These are phyloP conservation scores for Steinernema khuongi DNA, from an alignment of 1,140 invertebrate genomes.

Conservation along the genomic window DNA sequence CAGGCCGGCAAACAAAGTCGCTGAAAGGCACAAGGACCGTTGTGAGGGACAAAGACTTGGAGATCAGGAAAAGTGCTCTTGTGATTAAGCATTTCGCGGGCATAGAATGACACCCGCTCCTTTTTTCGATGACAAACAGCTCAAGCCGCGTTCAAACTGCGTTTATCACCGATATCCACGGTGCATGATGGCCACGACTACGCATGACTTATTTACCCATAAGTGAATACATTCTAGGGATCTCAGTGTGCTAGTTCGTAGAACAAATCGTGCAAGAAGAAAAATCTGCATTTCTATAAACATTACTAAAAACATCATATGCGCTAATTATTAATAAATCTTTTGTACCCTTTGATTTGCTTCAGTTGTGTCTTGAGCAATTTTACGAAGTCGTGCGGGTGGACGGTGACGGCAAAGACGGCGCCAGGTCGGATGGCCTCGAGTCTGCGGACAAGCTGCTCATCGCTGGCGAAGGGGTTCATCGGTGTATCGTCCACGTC, in stretches of 20 bases:
- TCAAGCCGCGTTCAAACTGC: too few relatives aligned
- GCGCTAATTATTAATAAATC: not conserved
- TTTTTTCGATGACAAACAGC: not conserved
- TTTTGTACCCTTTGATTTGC: not conserved
- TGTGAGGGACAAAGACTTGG: not conserved
- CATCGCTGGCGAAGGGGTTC: not conserved
- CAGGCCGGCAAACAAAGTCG: not conserved
- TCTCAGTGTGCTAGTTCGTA: too few relatives aligned
- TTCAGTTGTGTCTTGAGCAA: not conserved
- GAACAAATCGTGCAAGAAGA: too few relatives aligned
- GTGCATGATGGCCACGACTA: too few relatives aligned
- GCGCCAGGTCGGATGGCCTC: not conserved
- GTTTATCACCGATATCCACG: too few relatives aligned
- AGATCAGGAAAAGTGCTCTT: not conserved
- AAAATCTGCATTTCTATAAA: too few relatives aligned
- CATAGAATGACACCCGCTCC: not conserved
- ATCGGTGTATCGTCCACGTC: conserved; percentile 5
- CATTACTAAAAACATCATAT: too few relatives aligned
- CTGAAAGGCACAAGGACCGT: too few relatives aligned
- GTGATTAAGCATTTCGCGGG: not conserved
- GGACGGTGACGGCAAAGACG: not conserved
- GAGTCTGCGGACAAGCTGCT: not conserved
- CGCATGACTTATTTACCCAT: too few relatives aligned
- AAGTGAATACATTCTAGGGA: too few relatives aligned
- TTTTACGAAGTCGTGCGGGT: conserved; percentile 6